Base-by-base conservation (phyloP, 2,888 invertebrate genomes). In the Pilophorus perplexus region DNA sequence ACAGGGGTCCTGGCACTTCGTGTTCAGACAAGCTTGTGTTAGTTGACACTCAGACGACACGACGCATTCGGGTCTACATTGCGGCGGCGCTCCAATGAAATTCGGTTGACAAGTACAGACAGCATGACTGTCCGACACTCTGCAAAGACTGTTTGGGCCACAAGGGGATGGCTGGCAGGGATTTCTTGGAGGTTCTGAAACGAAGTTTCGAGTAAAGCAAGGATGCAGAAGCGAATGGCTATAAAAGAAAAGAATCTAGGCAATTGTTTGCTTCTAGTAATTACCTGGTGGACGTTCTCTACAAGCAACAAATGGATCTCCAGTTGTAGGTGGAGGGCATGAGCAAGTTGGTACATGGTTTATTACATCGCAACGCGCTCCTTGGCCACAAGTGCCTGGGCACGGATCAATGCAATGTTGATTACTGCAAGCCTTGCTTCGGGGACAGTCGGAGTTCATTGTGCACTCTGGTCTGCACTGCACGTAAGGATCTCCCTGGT, bases 111-210 rank as follows among this genome's bases (percentile, higher is more conserved):
- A 91, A n/a, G 85, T 82, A 73, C 88, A 88, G 0, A 84, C 83
- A 0, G 85, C 83, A 69, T 81, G 80, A 14, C 82, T 81, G 10
- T 81, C 82, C 8, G 81, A 79, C 50, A 81, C 80, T 23, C 84
- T 81, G 72, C 88, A 88, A 70, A 86, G 84, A 0, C 87, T 81
- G 72, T 88, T 89, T 6, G 86, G 79, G 37, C 88, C 88, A 74
- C 89, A 89, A 0, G 87, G 86, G 18, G 85, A 83, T 38, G 87
- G 86, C 74, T 83, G 84, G 78, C 93, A 93, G n/a, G 88, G 89
- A 76, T 92, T 87, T 23, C 66, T 62, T 10, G 73, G 74, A 10
- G 69, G 60, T 50, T 70, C 74, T 74, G 68, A 5, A 60, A 60
- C 55, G 65, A 50, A 10, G n/a, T n/a, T n/a, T n/a, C n/a, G n/a